phyloP scores from a whole-genome alignment of 2,888 invertebrate species.

The Nymphalis polychloros region DNA sequence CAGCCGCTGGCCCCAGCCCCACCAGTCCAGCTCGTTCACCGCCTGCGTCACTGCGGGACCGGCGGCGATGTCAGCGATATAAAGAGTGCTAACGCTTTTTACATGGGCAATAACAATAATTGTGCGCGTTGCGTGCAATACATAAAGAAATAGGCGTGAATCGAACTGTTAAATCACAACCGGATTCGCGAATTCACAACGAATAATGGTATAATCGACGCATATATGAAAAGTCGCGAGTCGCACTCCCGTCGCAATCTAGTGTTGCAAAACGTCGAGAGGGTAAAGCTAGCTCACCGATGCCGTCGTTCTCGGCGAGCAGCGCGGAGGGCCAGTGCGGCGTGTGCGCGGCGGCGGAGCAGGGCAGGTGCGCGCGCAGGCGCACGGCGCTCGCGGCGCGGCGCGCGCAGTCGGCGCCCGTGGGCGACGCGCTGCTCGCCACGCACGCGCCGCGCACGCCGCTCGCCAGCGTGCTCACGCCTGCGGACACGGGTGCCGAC shows the following conservation, averaged over 20 bases:
- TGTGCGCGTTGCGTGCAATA: too few relatives aligned
- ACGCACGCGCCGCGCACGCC: conserved; percentile 29
- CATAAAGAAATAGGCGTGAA: too few relatives aligned
- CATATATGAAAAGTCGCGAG: too few relatives aligned
- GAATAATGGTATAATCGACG: too few relatives aligned
- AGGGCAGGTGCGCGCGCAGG: conserved; percentile 47
- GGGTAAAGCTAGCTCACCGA: conserved; percentile 47
- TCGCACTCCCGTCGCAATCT: background rate
- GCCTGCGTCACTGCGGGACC: conserved; percentile 50
- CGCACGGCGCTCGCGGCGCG: conserved; percentile 42
- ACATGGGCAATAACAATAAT: too few relatives aligned
- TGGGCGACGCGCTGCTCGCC: conserved; percentile 36
- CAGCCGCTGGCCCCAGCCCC: conserved; percentile 57
- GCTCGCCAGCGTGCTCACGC: conserved; percentile 45
- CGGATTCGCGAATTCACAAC: background rate
- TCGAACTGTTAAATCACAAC: background rate
- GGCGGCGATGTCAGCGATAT: too few relatives aligned
- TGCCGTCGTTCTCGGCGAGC: conserved; percentile 56
- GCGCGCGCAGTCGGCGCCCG: conserved; percentile 42
- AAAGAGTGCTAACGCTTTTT: too few relatives aligned
- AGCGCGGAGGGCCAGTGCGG: conserved; percentile 66
- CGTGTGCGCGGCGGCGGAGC: conserved; percentile 47
- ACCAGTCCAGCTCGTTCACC: conserved; percentile 66
- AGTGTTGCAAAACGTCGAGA: background rate
- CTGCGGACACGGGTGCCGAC: conserved; percentile 36